phyloP scores from a whole-genome alignment of 2,113 vertebrate genomes.

The Phoenicopterus ruber region DNA sequence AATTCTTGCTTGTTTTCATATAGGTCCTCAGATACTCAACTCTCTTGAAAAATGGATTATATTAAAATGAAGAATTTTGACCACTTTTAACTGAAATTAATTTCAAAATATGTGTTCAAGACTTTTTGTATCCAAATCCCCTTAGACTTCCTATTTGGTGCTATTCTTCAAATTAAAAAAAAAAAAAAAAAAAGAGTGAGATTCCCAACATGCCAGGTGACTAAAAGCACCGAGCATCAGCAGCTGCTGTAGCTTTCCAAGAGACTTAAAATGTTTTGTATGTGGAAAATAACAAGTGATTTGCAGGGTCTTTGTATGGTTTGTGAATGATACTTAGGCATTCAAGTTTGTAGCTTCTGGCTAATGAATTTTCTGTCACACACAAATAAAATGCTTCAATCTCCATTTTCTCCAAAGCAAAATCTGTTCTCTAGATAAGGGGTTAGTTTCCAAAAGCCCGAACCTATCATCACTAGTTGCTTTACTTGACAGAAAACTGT shows the following conservation, averaged over 20 bases:
- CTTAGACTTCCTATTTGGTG: neutral
- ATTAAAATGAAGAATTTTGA: neutral
- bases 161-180: neutral
- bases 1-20: neutral
- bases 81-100: neutral
- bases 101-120: neutral
- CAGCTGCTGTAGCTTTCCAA: neutral
- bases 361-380: neutral
- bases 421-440: neutral
- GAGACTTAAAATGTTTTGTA: neutral
- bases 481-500: neutral
- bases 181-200: neutral
- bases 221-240: neutral
- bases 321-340: neutral
- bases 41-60: neutral
- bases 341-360: neutral
- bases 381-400: neutral
- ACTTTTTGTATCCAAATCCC: neutral
- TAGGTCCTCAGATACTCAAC: neutral
- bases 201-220: neutral
- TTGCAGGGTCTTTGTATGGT: neutral
- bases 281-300: neutral
- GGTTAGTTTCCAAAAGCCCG: neutral
- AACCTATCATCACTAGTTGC: neutral
- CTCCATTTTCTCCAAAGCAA: neutral